phyloP scores from a whole-genome alignment of 2,888 invertebrate genomes.

The Meliscaeva auricollis region DNA sequence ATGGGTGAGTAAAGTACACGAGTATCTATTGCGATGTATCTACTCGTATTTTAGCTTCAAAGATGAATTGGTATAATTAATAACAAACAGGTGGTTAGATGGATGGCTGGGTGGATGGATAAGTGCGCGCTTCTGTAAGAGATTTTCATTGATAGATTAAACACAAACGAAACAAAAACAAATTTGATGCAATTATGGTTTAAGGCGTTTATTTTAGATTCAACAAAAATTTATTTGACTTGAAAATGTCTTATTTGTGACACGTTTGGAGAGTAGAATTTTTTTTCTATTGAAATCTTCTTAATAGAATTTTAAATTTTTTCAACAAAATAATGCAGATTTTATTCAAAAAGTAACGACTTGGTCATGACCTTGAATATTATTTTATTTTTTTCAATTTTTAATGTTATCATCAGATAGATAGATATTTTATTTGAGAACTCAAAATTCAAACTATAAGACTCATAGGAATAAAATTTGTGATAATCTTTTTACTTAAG shows the following conservation, averaged over 20 bases:
- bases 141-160: constrained; percentile 27
- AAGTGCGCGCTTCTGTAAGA: no score
- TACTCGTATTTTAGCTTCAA: no score
- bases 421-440: neutral
- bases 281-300: neutral
- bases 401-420: neutral
- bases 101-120: constrained; percentile 6
- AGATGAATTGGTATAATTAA: constrained; percentile 37
- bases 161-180: constrained; percentile 15
- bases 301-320: constrained; percentile 9
- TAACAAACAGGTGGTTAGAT: constrained; percentile 32
- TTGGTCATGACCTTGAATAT: constrained; percentile 7
- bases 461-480: neutral
- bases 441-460: neutral
- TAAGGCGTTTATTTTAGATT: constrained; percentile 16
- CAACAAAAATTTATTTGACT: neutral
- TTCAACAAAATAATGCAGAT: constrained; percentile 23
- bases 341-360: constrained; percentile 15
- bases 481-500: neutral
- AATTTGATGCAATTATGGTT: constrained; percentile 31
- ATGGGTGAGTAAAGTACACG: constrained; percentile 41
- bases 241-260: neutral
- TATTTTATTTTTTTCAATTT: no score
- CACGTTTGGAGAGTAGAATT: neutral
- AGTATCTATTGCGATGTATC: neutral